Conservation (phyloP, 2,888 invertebrate genomes). For the Euphydryas editha region DNA sequence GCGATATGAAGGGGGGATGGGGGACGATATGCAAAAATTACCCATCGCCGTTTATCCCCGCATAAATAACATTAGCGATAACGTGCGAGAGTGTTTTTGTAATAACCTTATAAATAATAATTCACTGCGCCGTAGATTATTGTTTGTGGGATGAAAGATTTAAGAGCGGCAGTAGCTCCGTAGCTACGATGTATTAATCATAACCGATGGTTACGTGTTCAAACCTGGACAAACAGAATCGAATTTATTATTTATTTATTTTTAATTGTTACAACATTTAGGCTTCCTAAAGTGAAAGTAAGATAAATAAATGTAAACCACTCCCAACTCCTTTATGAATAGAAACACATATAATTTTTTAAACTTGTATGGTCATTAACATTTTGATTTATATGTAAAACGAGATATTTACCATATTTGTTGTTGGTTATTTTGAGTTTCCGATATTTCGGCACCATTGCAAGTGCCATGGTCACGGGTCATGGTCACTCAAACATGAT, state of each 20-base stretch:
- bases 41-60: conserved; percentile 74
- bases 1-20: conserved; percentile 52
- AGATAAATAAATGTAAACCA: too few species aligned
- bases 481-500: too few species aligned
- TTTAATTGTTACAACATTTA: too few species aligned
- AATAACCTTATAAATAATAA: conserved; percentile 84
- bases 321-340: too few species aligned
- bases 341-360: too few species aligned
- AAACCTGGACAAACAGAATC: not conserved
- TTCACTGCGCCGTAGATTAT: conserved; percentile 77
- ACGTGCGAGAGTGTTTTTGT: conserved; percentile 78
- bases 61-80: conserved; percentile 81
- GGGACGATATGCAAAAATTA: conserved; percentile 79
- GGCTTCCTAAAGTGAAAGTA: too few species aligned
- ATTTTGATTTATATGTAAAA: too few species aligned
- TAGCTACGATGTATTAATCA: not conserved
- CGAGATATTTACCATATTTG: too few species aligned
- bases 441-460: too few species aligned
- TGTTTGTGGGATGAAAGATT: conserved; percentile 70
- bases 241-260: not conserved
- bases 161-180: conserved; percentile 24
- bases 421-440: too few species aligned
- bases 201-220: not conserved
- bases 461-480: too few species aligned
- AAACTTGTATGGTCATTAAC: too few species aligned